Base-by-base conservation (phyloP, 2,797 vertebrate species). In the Sebastes flavidus region DNA sequence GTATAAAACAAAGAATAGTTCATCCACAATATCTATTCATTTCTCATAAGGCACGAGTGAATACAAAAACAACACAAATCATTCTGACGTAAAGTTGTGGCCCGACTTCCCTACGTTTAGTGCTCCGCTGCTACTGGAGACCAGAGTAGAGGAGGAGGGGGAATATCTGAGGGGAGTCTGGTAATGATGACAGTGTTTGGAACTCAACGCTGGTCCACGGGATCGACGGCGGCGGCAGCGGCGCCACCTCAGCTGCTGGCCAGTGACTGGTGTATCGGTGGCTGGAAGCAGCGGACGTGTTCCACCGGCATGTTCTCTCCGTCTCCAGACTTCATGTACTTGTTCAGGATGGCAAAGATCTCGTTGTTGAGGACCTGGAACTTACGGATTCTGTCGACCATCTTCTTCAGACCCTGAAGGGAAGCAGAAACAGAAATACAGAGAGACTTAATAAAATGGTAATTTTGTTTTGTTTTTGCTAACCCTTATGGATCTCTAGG, bases 211-310 rank as follows among this genome's bases (percentile, higher is more conserved):
- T 96, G 92, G 96, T 96, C 83, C 96, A 87, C 12, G 36, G 36
- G 36, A 36, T 36, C 12, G 11, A 36, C 12, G 3, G 29, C 29
- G 4, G 60, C 52, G 12, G 60, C 55, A 11, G 3, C 18, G 3
- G 56, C 56, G 11, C 55, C 60, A 0, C 58, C 87, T 96, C 92
- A 99, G 95, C 96, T 99, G 95, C 98, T 98, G 93, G 99, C 98
- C 42, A 99, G 96, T 0, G 99, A 99, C 89, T 99, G 98, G 90
- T 99, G 99, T 74, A 99, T 99, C 0, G 98, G 98, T 0, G 99
- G 98, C 94, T 99, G 98, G 93, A 99, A 99, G 92, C 99, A 99
- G 54, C 99, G 97, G 10, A 99, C 98, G 0, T 99, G 99, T 83
- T 99, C 98, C 79, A 99, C 98, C 0, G 98, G 98, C 56, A 97